Evolutionary conservation across 2,888 invertebrate species (phyloP).

Genomic region (Hoplodrina ambigua): DNA sequence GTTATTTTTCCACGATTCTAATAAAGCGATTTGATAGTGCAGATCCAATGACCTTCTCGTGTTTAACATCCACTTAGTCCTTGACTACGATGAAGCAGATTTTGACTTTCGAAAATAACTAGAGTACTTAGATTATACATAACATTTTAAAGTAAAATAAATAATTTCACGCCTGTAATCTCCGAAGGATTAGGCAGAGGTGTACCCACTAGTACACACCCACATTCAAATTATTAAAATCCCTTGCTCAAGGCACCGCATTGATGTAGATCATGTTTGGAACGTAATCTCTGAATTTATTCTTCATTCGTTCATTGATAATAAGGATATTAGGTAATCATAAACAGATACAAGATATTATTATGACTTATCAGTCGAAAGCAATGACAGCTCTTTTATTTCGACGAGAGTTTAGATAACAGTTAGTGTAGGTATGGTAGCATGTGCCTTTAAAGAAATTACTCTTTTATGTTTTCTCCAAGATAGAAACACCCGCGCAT

Average conservation of each 20-base stretch:
- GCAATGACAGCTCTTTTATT: constrained; percentile 22
- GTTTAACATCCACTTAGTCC: background rate
- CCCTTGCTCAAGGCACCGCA: background rate
- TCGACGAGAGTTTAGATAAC: constrained; percentile 8
- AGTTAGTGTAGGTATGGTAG: constrained; percentile 9
- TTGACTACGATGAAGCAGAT: background rate
- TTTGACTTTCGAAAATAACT: background rate
- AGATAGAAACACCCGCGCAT: background rate
- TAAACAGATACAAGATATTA: constrained; percentile 18
- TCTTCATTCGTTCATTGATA: constrained; percentile 9
- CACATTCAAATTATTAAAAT: background rate
- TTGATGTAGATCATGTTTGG: background rate
- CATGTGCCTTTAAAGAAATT: background rate
- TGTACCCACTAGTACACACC: too few relatives aligned
- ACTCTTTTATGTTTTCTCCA: background rate
- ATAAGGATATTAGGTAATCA: constrained; percentile 27
- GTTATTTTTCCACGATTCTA: too few relatives aligned
- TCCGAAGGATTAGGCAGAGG: too few relatives aligned
- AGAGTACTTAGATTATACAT: too few relatives aligned
- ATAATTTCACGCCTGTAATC: too few relatives aligned
- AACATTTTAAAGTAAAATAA: too few relatives aligned
- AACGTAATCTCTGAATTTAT: background rate
- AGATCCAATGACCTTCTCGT: too few relatives aligned
- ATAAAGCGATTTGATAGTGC: too few relatives aligned
- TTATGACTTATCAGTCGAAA: constrained; percentile 15